Evolutionary conservation across 2,888 invertebrate species (phyloP).

Genomic region (Meganola albula): DNA sequence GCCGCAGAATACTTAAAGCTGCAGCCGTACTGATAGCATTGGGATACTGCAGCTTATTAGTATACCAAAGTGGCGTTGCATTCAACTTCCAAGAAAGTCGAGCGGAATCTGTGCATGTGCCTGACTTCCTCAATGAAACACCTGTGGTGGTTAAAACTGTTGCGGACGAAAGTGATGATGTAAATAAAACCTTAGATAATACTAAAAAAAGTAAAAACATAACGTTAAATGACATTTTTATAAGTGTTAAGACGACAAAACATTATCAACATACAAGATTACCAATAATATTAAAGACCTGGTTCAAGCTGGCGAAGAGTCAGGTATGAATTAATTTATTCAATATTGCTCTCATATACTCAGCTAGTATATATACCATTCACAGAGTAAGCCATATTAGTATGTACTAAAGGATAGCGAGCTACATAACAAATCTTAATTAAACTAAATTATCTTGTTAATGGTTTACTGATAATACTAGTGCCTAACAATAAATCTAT

Average conservation of each 20-base stretch:
- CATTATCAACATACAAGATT: conserved; percentile 91
- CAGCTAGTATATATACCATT: too few species aligned
- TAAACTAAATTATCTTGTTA: too few species aligned
- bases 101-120: conserved; percentile 60
- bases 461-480: too few species aligned
- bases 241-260: conserved; percentile 96
- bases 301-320: conserved; percentile 94
- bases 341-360: too few species aligned
- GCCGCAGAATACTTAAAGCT: conserved; percentile 68
- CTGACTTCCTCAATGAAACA: conserved; percentile 67
- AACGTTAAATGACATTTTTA: conserved; percentile 91
- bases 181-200: conserved; percentile 59
- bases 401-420: too few species aligned
- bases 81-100: conserved; percentile 72
- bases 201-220: conserved; percentile 75
- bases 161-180: conserved; percentile 26
- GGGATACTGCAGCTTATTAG: conserved; percentile 79
- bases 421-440: too few species aligned
- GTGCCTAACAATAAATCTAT: too few species aligned
- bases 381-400: too few species aligned
- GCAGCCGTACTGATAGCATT: conserved; percentile 72
- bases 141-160: background rate
- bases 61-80: conserved; percentile 78
- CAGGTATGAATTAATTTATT: conserved; percentile 85
- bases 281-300: conserved; percentile 93